Percentiles rank a stretch among this genome's conserved stretches.
These are phyloP conservation scores for Zaprionus bogoriensis DNA, from an alignment of 2,888 invertebrate genomes.

Conservation along the genomic window DNA sequence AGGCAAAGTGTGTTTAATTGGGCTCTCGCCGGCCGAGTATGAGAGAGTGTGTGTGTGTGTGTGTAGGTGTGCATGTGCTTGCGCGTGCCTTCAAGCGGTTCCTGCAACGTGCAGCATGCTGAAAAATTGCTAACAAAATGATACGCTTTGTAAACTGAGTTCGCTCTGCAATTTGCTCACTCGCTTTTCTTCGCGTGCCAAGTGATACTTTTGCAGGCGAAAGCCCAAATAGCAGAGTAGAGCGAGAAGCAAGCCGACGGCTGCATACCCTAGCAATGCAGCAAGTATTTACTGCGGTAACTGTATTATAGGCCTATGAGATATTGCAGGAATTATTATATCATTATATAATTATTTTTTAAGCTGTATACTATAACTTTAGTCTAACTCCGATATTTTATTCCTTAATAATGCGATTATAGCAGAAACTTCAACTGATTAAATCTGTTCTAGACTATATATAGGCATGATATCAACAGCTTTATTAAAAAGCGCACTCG, in stretches of 20 bases:
- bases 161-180: conserved; percentile 69
- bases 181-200: conserved; percentile 76
- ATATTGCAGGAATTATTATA: no score
- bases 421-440: no score
- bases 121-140: conserved; percentile 78
- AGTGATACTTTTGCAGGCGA: conserved; percentile 64
- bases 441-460: no score
- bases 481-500: no score
- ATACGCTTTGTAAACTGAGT: conserved; percentile 74
- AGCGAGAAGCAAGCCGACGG: not conserved
- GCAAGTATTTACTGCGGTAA: conserved; percentile 7
- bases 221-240: not conserved
- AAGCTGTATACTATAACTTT: no score
- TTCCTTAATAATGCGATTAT: no score
- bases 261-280: conserved; percentile 9
- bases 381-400: no score
- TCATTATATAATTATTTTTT: no score
- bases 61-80: conserved; percentile 10
- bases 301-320: no score
- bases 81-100: conserved; percentile 68
- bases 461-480: no score
- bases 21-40: conserved; percentile 15
- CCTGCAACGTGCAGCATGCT: conserved; percentile 70
- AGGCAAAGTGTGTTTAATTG: conserved; percentile 65
- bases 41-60: not conserved